Evolutionary conservation across 2,797 vertebrate species (phyloP).

Genomic region (Sciurus carolinensis): DNA sequence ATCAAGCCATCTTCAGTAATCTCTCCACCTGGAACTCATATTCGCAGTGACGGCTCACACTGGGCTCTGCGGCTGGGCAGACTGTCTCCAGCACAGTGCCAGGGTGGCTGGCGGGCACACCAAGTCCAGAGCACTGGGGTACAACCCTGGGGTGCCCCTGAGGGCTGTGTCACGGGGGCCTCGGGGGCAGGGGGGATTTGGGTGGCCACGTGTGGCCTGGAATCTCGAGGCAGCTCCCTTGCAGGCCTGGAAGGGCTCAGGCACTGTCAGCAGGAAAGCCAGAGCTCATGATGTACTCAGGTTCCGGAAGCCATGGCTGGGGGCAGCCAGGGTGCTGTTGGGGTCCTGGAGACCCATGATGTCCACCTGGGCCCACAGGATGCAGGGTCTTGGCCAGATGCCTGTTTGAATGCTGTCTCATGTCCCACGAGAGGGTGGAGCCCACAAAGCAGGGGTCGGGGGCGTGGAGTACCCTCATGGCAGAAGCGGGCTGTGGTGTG

Average conservation of each 20-base stretch:
- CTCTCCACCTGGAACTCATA: background rate
- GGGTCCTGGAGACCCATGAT: background rate
- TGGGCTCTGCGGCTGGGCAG: fast-evolving
- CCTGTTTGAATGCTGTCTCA: fast-evolving
- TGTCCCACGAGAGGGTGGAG: background rate
- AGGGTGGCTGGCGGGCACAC: too few relatives aligned
- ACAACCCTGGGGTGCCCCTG: background rate
- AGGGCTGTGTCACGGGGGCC: background rate
- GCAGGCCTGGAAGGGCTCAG: fast-evolving
- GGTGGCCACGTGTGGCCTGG: background rate
- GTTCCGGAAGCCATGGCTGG: fast-evolving
- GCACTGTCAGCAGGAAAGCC: background rate
- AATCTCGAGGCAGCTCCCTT: fast-evolving
- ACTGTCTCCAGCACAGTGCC: too few relatives aligned
- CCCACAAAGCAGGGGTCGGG: background rate
- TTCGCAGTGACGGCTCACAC: background rate
- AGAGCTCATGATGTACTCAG: background rate
- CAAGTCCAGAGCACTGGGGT: background rate
- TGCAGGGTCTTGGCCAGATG: fast-evolving
- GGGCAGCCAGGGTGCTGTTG: fast-evolving
- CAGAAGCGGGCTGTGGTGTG: background rate
- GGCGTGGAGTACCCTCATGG: background rate
- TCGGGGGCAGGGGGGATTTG: background rate
- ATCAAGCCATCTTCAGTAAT: fast-evolving
- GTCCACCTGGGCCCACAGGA: fast-evolving